Conservation (phyloP, 2,113 vertebrate genomes). For the Pteronura brasiliensis region DNA sequence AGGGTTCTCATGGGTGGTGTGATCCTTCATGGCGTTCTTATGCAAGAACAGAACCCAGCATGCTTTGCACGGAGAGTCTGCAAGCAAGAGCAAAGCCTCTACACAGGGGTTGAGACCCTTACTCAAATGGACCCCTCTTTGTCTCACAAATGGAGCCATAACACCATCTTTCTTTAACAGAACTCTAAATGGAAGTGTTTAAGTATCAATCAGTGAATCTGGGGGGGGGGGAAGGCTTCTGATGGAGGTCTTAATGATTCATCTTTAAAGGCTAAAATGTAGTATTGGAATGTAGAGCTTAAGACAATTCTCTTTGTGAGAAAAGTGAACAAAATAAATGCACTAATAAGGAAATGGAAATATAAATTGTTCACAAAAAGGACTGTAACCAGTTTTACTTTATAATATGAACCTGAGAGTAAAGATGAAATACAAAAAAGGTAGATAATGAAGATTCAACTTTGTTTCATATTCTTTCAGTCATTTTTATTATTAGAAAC, state of each 20-base stretch:
- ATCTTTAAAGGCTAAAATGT: neutral
- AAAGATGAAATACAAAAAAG: neutral
- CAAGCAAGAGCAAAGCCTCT: neutral
- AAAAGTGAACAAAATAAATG: constrained; percentile 12
- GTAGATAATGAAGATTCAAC: neutral
- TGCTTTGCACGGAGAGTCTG: neutral
- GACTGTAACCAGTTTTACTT: neutral
- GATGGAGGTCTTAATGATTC: neutral
- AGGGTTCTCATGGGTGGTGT: neutral
- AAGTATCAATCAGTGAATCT: neutral
- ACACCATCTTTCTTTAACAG: neutral
- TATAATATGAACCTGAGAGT: neutral
- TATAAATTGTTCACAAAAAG: neutral
- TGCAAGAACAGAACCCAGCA: neutral
- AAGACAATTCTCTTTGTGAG: neutral
- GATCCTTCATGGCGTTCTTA: neutral
- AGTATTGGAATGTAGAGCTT: neutral
- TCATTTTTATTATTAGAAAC: neutral
- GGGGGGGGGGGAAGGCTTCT: rapidly evolving
- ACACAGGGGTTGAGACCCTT: neutral
- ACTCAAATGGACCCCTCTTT: neutral
- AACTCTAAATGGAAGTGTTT: neutral
- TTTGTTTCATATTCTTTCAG: neutral
- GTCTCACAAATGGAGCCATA: neutral
- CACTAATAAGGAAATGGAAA: neutral